Evolutionary conservation across 2,797 vertebrate species (phyloP), one percentile per base, ranked within the genome.

Genomic region (Pyrocephalus nanus): DNA sequence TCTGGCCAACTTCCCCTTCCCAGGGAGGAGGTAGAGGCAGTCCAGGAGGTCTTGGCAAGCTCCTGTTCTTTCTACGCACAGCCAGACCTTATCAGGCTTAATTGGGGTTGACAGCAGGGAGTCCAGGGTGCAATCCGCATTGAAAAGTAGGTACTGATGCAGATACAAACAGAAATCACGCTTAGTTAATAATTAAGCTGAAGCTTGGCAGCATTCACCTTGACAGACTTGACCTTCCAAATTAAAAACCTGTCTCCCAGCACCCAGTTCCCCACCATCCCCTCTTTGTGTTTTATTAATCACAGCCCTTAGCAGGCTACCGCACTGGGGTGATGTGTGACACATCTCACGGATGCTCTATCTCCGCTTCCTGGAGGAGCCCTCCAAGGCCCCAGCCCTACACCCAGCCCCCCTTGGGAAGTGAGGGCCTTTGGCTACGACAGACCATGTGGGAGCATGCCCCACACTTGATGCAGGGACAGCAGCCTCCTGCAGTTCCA

Each of bases 181-280:
- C 74, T 97, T 97, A 76, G 89, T 97, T 97, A 97, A 96, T 97
- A 93, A 97, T 96, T 97, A 93, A 97, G 84, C 92, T 88, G 74
- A 61, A 77, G 32, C 66, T 96, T 94, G 94, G 92, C 93, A 95
- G 76, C 74, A 18, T 92, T 97, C 89, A 96, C 96, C 95, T 96
- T 97, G 95, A 93, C 92, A 95, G 65, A 82, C 40, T 65, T 96
- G 93, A 95, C 93, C 92, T 95, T 95, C 87, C 88, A 91, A 94
- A 96, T 88, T 90, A 86, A 79, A 75, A 51, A 34, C 38, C 23
- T 85, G 29, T 76, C 54, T 83, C 54, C 38, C 32, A 38, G 11
- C 27, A 29, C 32, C 23, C 32, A 53, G 42, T 3, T 15, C 13
- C 36, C 34, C 47, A n/a, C 29, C 25, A 26, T 12, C 16, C 2